Conservation (phyloP, 2,797 vertebrate species). For the Ciconia nigra region DNA sequence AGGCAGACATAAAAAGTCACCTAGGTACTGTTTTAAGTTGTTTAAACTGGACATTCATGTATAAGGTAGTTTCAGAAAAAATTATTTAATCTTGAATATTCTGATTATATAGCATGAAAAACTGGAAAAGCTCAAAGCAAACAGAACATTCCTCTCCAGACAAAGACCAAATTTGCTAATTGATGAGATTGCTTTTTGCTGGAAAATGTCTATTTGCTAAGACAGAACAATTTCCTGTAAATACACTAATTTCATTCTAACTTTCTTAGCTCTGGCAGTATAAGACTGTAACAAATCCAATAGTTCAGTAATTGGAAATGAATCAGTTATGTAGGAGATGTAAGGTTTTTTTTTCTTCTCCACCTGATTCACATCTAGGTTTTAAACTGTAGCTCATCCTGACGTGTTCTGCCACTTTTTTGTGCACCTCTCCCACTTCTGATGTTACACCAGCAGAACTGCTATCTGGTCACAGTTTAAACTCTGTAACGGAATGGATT, state of each 20-base stretch:
- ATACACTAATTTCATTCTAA: rapidly evolving
- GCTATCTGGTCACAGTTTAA: background rate
- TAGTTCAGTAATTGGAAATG: background rate
- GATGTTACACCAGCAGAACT: background rate
- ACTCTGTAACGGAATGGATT: background rate
- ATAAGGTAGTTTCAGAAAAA: background rate
- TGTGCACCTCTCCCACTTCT: background rate
- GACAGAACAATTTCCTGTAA: background rate
- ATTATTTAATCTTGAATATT: background rate
- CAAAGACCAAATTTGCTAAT: background rate
- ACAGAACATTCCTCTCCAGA: background rate
- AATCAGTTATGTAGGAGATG: background rate
- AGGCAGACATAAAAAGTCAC: background rate
- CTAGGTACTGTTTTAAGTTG: background rate
- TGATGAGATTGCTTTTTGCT: background rate
- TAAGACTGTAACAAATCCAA: background rate
- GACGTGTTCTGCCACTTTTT: background rate
- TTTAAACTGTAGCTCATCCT: background rate
- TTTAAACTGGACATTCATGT: rapidly evolving
- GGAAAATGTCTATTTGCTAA: background rate
- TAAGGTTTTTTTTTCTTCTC: background rate
- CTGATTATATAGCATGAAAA: background rate
- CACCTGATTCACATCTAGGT: background rate
- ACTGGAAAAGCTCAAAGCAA: background rate
- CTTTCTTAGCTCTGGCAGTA: background rate